Evolutionary conservation across 2,888 invertebrate genomes (phyloP), one percentile per base, ranked within the genome.

Genomic region (Schizotus pectinicornis): DNA sequence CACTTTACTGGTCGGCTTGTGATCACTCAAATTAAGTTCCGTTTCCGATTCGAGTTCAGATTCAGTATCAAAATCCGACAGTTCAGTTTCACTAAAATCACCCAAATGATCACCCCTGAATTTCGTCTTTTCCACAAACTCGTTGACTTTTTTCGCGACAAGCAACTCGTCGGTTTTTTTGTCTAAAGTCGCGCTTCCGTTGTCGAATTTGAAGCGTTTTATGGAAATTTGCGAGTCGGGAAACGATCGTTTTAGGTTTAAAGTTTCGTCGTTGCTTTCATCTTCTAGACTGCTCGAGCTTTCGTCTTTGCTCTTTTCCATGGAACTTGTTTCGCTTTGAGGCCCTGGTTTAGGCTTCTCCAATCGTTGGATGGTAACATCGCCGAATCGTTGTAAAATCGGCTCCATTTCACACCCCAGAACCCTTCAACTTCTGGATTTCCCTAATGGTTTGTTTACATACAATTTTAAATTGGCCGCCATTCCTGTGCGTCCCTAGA

Each of bases 341-440:
- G 67, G 61, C 60, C 65, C 70, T 62, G 65, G 61, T 65, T 76
- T 76, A 38, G 77, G 74, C 69, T 77, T 77, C 58, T 77, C 77
- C 51, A 78, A 73, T 61, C 84, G 78, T 73, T 85, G 84, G 68
- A 86, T 84, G 38, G 84, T 85, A 70, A 85, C 85, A 81, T 85
- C 85, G 68, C 85, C 85, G 61, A 85, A 82, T 68, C 83, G 79
- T 66, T 83, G 83, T 58, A 85, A 75, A 70, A 83, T 82, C 62
- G 82, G 83, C 74, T 84, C 83, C 81, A 84, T 81, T 32, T 8
- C 38, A 2, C 9, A 35, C 33, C 30, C 32, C 14, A 6, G 5
- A 37, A 8, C 7, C 11, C 9, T 13, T 37, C 13, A 38, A 12
- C 11, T 14, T 11, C 9, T 36, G 11, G n/a, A 38, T 13, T 12